Base-by-base conservation (phyloP, 2,888 invertebrate species). In the Chromoteleia sp. region DNA sequence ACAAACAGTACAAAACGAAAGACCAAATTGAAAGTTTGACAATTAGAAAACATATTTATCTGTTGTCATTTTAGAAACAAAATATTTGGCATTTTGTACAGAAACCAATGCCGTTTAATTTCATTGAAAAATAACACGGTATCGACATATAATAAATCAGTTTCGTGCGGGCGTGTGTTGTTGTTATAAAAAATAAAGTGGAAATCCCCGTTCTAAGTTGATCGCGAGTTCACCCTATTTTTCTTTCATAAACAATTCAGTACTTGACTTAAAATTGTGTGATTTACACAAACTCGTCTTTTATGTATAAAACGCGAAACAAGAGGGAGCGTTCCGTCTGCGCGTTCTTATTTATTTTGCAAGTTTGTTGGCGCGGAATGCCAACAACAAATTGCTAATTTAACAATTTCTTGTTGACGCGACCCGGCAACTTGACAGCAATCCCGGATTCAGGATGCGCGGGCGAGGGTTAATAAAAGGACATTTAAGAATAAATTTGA, bases 211-310 rank as follows among this genome's bases (percentile, higher is more conserved):
- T 19, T 48, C 41, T 74, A 68, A 63, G 74, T 74, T 70, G 70
- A 79, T 56, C 39, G 50, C 74, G 17, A 61, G 68, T 39, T 48
- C 36, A 30, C 12, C 36, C 68, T 80, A 70, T 80, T 80, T 80
- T 80, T 80, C 74, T 68, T 80, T 63, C 17, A 74, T 80, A 80
- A 80, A 80, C 74, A 80, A 80, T 80, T 80, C 80, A 74, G 70
- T 15, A n/a, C 36, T 45, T 19, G 52, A 68, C 67, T 79, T 74
- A 79, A 79, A 74, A 79, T 61, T 61, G 59, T 54, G 73, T 56
- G 74, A 74, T 79, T 79, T 74, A 79, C 74, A 74, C 52, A 68
- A 74, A 68, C 67, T 68, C 54, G 52, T 74, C 58, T 74, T 68
- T 79, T 74, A 73, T 74, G 74, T 74, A 74, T 74, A 45, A 74